phyloP scores from a whole-genome alignment of 30 jellyfish, hydroid and myxozoan species.

The Cassiopea xamachana region DNA sequence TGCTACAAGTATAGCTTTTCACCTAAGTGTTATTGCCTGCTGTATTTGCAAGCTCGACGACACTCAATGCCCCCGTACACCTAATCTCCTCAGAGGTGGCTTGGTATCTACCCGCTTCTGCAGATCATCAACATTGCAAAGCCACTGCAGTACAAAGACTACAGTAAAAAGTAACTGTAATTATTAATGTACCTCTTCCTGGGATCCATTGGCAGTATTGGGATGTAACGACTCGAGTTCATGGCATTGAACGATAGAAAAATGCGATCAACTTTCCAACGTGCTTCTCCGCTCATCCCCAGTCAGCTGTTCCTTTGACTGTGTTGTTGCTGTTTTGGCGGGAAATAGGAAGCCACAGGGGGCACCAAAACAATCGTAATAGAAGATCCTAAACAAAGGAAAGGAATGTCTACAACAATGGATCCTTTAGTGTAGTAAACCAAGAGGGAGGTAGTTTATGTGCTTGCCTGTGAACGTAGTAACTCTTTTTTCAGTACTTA shows the following conservation, averaged over 20 bases:
- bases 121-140: background rate
- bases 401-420: constrained; percentile 15
- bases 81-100: background rate
- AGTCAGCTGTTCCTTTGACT: constrained; percentile 66
- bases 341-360: constrained; percentile 36
- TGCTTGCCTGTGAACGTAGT: too few species aligned
- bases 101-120: background rate
- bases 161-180: background rate
- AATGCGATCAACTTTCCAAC: background rate
- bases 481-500: too few species aligned
- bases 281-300: constrained; percentile 13
- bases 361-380: background rate
- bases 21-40: background rate
- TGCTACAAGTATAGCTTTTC: background rate
- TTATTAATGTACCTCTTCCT: background rate
- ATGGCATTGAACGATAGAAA: background rate
- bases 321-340: constrained; percentile 72
- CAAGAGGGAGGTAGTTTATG: too few species aligned
- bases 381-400: background rate
- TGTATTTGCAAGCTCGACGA: background rate
- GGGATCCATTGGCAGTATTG: background rate
- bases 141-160: background rate
- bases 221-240: background rate
- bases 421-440: background rate
- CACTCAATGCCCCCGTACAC: background rate